Base-by-base conservation (phyloP, 2,113 vertebrate genomes). In the Cinclus mexicanus region DNA sequence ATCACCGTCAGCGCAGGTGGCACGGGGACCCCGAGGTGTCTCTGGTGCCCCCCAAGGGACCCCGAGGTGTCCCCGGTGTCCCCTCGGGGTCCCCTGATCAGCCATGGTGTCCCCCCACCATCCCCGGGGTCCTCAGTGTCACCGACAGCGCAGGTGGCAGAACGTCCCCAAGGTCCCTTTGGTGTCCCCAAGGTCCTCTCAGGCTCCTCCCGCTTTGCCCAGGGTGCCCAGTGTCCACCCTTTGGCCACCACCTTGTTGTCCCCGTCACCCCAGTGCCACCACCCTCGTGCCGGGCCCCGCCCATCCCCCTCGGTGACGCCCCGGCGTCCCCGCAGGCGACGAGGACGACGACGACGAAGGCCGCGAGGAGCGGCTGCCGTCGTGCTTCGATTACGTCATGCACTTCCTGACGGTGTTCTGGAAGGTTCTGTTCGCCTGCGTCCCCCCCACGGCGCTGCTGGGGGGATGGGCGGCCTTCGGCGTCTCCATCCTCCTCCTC, bases 1-100 rank as follows among this genome's bases (percentile, higher is more conserved):
- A 98, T 99, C 92, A 99, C 99, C 5, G 99, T 99, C 97, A 99
- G 99, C 33, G 98, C 99, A 98, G 99, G 99, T 99, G 97, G 89
- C 63, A 0, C 50, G 16, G 63, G 6, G 16, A 16, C 42, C 42
- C 41, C 12, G 12, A 41, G 41, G 41, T 9, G 29, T 50, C 22
- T 37, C 24, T 39, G 19, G 6, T 24, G 49, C 11, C n/a, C 41
- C 41, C 14, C 12, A 12, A 41, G 12, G 41, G 10, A 12, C 12
- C 41, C 41, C 41, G 12, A 42, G 41, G 10, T n/a, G n/a, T n/a
- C n/a, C n/a, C n/a, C n/a, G n/a, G n/a, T n/a, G 41, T 41, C 12
- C 41, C 42, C 42, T 16, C 15, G 17, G 15, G 6, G 42, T 42
- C 42, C 42, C 42, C 42, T 46, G 46, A 46, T n/a, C n/a, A n/a